These are phyloP conservation scores for Tamandua tetradactyla DNA, from an alignment of 2,797 vertebrate species.

Conservation along the genomic window DNA sequence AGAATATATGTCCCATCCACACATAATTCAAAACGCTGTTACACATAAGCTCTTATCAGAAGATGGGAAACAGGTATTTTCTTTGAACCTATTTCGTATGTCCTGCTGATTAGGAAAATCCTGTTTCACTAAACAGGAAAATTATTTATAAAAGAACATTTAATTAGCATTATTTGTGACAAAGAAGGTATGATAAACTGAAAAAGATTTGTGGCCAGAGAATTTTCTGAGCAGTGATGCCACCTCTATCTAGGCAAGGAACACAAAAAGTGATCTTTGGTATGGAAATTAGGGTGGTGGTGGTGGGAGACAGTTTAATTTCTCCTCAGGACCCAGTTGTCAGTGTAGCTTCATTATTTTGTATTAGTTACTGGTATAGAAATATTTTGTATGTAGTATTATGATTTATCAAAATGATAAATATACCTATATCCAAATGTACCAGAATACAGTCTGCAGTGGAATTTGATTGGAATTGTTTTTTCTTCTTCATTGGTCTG, in stretches of 20 bases:
- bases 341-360: constrained; percentile 32
- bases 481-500: neutral
- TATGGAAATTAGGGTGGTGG: neutral
- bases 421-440: neutral
- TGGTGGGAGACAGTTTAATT: neutral
- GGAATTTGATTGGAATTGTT: neutral
- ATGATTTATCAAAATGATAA: constrained; percentile 7
- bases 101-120: constrained; percentile 5
- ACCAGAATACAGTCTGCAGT: neutral
- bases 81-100: constrained; percentile 5
- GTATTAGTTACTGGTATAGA: too few species aligned
- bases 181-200: neutral
- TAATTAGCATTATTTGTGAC: neutral
- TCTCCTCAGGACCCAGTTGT: constrained; percentile 35
- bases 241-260: neutral
- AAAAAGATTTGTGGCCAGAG: constrained; percentile 8
- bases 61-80: neutral
- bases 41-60: neutral
- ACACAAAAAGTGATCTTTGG: neutral
- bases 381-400: neutral
- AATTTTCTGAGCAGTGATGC: neutral
- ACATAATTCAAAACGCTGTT: neutral
- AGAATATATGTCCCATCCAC: neutral
- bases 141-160: neutral
- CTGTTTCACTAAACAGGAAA: constrained; percentile 41